phyloP scores from a whole-genome alignment of 2,797 vertebrate species.

The Pampus argenteus region DNA sequence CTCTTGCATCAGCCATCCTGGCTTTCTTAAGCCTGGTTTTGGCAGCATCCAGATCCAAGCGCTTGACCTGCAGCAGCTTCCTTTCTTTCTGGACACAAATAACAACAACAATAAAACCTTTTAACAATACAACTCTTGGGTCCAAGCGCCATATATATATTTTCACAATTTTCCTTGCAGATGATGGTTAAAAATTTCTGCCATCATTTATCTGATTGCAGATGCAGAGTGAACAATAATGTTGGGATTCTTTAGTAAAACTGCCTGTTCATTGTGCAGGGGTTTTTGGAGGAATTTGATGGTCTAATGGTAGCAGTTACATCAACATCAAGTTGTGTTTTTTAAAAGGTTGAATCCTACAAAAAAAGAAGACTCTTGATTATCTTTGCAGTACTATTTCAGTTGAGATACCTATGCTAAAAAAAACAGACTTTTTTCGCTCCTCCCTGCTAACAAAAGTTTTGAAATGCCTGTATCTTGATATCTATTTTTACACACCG shows the following conservation, averaged over 20 bases:
- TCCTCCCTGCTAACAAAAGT: not conserved
- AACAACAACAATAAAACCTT: constrained; percentile 6
- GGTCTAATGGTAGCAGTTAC: not conserved
- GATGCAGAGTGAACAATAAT: not conserved
- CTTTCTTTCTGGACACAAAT: constrained; percentile 92
- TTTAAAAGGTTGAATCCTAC: not conserved
- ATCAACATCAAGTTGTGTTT: not conserved
- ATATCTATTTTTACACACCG: not conserved
- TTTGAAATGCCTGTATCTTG: not conserved
- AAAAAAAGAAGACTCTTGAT: not conserved
- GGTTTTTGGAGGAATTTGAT: not conserved
- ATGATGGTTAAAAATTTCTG: not conserved
- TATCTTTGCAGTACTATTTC: not conserved
- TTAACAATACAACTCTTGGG: not conserved
- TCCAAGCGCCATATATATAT: rapidly evolving
- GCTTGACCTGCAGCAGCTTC: constrained; percentile 96
- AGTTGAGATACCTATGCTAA: not conserved
- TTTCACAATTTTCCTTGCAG: not conserved
- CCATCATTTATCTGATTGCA: not conserved
- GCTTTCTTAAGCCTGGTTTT: constrained; percentile 98
- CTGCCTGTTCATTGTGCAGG: not conserved
- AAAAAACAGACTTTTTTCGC: not conserved
- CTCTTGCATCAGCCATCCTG: constrained; percentile 92
- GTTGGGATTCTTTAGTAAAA: not conserved
- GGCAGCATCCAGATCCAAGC: constrained; percentile 97